These are phyloP conservation scores for Arctopsyche grandis DNA, from an alignment of 1,140 invertebrate species.

Conservation along the genomic window DNA sequence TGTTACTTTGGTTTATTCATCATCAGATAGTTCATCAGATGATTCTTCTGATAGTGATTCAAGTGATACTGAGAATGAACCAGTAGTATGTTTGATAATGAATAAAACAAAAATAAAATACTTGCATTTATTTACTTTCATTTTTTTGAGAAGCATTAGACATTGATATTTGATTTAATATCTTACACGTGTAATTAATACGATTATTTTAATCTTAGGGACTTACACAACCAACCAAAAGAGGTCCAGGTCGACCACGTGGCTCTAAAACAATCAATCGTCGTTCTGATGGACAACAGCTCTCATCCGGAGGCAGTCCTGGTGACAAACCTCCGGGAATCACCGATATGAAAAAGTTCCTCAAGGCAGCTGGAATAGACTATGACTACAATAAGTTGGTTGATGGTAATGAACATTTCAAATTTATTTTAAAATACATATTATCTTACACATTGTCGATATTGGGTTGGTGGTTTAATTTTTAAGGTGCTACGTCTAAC, in stretches of 20 bases:
- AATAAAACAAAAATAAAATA: not conserved
- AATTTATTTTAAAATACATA: slow-evolving; percentile 8
- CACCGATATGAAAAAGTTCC: slow-evolving; percentile 66
- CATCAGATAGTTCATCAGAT: slow-evolving; percentile 62
- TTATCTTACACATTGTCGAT: not conserved
- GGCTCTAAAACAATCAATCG: slow-evolving; percentile 59
- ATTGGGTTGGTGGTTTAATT: slow-evolving; percentile 58
- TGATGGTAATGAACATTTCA: slow-evolving; percentile 56
- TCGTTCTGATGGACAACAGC: slow-evolving; percentile 49
- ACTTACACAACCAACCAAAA: slow-evolving; percentile 57
- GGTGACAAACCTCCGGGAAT: slow-evolving; percentile 59
- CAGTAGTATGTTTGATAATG: slow-evolving; percentile 26
- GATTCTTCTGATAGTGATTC: slow-evolving; percentile 62
- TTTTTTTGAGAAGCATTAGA: not conserved
- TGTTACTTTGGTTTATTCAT: slow-evolving; percentile 65
- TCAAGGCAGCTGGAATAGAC: slow-evolving; percentile 63
- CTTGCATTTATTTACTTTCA: not conserved
- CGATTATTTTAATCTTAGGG: not conserved
- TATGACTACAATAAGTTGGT: slow-evolving; percentile 65
- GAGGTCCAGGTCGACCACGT: slow-evolving; percentile 63
- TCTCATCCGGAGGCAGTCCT: slow-evolving; percentile 37
- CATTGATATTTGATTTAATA: slow-evolving; percentile 7
- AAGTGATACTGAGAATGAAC: slow-evolving; percentile 61
- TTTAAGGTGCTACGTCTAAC: slow-evolving; percentile 63
- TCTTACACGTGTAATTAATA: not conserved